phyloP scores from a whole-genome alignment of 2,888 invertebrate species.

The Cryptus viduatorius region DNA sequence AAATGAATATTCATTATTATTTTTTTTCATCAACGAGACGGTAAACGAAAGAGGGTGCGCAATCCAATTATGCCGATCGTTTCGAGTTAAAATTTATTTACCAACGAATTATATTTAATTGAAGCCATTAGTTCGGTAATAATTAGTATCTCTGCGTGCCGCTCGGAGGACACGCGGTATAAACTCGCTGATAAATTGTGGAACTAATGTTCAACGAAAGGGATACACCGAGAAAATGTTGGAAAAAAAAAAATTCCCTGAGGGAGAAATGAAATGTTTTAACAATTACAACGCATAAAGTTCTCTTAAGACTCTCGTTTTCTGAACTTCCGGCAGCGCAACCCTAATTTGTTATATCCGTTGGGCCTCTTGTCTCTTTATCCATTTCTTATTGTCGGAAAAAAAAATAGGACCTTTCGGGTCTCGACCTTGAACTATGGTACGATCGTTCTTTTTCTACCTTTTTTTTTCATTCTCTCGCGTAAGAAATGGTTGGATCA shows the following conservation, averaged over 20 bases:
- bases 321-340: neutral
- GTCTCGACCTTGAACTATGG: neutral
- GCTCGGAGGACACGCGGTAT: constrained; percentile 3
- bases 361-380: constrained; percentile 1
- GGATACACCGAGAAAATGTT: no score
- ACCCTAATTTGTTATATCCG: constrained; percentile 9
- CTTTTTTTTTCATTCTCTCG: neutral
- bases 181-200: constrained; percentile 39
- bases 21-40: neutral
- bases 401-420: neutral
- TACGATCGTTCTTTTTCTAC: neutral
- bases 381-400: neutral
- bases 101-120: neutral
- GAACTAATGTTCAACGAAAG: neutral
- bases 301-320: neutral
- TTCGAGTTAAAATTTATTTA: neutral
- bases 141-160: neutral
- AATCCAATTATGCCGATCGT: neutral
- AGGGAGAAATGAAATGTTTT: constrained; percentile 1
- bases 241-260: neutral
- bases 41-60: neutral
- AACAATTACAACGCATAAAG: neutral
- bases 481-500: neutral
- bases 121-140: neutral
- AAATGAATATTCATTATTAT: neutral